Percentiles rank a stretch among this genome's conserved stretches.
phyloP scores from a whole-genome alignment of 2,888 invertebrate genomes.

The Athripsodes cinereus region DNA sequence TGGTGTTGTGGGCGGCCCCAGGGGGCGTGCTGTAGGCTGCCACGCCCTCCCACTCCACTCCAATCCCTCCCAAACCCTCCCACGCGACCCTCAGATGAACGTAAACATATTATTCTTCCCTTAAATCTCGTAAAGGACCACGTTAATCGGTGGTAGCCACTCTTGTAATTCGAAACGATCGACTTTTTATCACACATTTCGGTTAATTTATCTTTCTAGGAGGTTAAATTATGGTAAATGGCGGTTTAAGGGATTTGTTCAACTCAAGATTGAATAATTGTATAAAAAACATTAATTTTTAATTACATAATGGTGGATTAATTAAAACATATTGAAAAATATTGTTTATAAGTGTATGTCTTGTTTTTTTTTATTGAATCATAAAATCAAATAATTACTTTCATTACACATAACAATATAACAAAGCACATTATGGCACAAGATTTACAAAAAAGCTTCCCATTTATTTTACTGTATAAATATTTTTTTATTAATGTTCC shows the following conservation, averaged over 20 bases:
- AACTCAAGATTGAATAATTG: no score
- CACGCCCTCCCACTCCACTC: constrained; percentile 22
- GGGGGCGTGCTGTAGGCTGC: constrained; percentile 18
- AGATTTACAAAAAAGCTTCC: no score
- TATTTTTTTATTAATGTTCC: no score
- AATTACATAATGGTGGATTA: no score
- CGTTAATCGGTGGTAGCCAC: constrained; percentile 1
- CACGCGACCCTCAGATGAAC: constrained; percentile 5
- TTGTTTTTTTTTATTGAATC: no score
- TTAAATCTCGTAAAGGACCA: constrained; percentile 8
- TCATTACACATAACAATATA: no score
- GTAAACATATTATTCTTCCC: constrained; percentile 16
- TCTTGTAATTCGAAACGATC: constrained; percentile 1
- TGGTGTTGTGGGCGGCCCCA: constrained; percentile 20
- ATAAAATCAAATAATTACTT: no score
- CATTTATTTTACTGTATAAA: no score
- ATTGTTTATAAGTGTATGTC: no score
- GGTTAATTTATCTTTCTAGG: background rate
- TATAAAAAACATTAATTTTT: no score
- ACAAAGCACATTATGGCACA: no score
- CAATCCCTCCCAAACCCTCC: constrained; percentile 8
- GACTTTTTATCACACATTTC: background rate
- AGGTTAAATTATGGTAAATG: background rate
- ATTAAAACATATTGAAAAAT: no score
- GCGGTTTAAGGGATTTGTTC: background rate